Percentiles rank a stretch among this genome's conserved stretches.
Conservation (phyloP, 1,140 invertebrate genomes). For the Drosophila gunungcola region DNA sequence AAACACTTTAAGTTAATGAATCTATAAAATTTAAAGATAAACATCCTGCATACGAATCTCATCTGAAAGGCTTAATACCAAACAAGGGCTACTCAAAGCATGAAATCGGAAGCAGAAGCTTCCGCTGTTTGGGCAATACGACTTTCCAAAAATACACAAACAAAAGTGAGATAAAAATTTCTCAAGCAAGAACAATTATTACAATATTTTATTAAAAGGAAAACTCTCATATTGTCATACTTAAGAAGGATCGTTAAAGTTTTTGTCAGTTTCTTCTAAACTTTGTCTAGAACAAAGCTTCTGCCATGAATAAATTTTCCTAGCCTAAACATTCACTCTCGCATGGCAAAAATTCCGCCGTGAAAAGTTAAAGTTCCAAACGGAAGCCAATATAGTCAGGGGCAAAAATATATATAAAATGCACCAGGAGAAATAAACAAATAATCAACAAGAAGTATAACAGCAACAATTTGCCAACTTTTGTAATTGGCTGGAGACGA, state of each 20-base stretch:
- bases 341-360: not conserved
- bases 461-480: constrained; percentile 52
- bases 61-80: not conserved
- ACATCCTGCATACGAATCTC: not conserved
- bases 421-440: constrained; percentile 44
- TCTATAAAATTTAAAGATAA: not conserved
- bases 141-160: not conserved
- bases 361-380: constrained; percentile 27
- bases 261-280: not conserved
- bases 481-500: constrained; percentile 52
- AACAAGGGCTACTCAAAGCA: not conserved
- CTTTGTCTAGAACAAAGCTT: not conserved
- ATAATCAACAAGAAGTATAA: constrained; percentile 46
- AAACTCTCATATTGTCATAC: no score
- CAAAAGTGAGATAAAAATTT: no score
- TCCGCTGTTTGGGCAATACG: not conserved
- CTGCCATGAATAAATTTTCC: not conserved
- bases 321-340: not conserved
- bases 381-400: constrained; percentile 15
- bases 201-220: no score
- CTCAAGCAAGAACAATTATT: no score
- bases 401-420: constrained; percentile 31
- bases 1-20: not conserved
- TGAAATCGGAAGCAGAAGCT: not conserved
- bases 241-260: no score